Base-by-base conservation (phyloP, 30 jellyfish, hydroid and myxozoan genomes). In the Chironex yamaguchii region DNA sequence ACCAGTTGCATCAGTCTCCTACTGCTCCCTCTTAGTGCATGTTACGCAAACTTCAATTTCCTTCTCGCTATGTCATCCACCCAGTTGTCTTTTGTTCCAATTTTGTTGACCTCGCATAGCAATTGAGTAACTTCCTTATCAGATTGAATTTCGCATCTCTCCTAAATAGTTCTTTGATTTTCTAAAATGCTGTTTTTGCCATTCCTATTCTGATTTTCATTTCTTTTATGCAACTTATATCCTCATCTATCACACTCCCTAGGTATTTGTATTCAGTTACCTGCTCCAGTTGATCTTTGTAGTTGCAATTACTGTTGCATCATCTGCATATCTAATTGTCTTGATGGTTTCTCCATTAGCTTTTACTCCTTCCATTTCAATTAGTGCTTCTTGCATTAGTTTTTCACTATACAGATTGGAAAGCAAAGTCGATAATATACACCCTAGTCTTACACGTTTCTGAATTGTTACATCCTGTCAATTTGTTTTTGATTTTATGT, bases 171-270 rank as follows among this genome's bases (percentile, higher is more conserved):
- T 67, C 62, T 30, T 67, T 29, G 11, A 32, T 1, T 27, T 33
- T 29, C 62, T 36, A 33, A 36, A 67, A 67, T 20, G 81, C 81
- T 22, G 29, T 29, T 67, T 67, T 67, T 4, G 14, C 29, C 72
- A 67, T 67, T 29, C 63, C 2, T 6, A 67, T 67, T 24, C 81
- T 27, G 20, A 22, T 67, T 32, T 33, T 67, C 25, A 30, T 36
- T 13, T 67, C 81, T 25, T 36, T 63, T 12, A 67, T 14, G 17
- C 68, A 13, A 4, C 81, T 29, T 3, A 29, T 33, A 24, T 30
- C 67, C 30, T 67, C 81, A 27, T 29, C 62, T 1, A 67, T 67
- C 23, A 27, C 23, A 36, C 63, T 33, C n/a, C 81, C 81, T 32
- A 27, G 25, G 81, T 67, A 67, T n/a, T 30, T 27, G 25, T 67